Evolutionary conservation across 2,888 invertebrate species (phyloP), one percentile per base, ranked within the genome.

Genomic region (Cephus pulcher): DNA sequence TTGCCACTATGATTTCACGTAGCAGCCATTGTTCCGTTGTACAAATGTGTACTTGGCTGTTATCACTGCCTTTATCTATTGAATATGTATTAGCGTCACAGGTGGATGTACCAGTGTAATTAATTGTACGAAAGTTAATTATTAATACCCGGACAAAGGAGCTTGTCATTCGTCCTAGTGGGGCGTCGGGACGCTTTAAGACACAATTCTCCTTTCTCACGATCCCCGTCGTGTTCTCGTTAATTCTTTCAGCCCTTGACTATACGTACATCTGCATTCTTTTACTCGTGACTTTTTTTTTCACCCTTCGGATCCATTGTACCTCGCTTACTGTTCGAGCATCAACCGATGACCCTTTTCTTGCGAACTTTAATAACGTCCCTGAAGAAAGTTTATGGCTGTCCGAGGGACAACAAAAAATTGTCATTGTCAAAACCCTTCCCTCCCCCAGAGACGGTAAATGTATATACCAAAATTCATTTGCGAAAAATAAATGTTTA

Each of bases 271-370:
- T 56, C 56, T 6, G 56, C 56, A 23, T 56, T 56, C 56, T 23
- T 56, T 56, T 56, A 23, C 56, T 9, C 9, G 9, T 56, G 56
- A 0, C 56, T 56, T 6, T 9, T 34, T 12, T 56, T 56, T 56
- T 23, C 23, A 23, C 23, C 23, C 56, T 56, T 56, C 0, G 23
- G 56, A 56, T 56, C 71, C 71, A 71, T 71, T 71, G 71, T 71
- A 32, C 71, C 33, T 32, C 71, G 32, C 71, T 32, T 12, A 34
- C 32, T 12, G 71, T 71, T 71, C 15, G 71, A 71, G 71, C 71
- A 34, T 15, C 71, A 71, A 71, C 9, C 71, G 71, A 32, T 71
- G 71, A 32, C 71, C 71, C 71, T 71, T 71, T 71, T 71, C 71
- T 71, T 71, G 71, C 71, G 71, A 71, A 12, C 32, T 71, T 71